Percentiles rank a stretch among this genome's conserved stretches.
Evolutionary conservation across 2,797 vertebrate genomes (phyloP).

Genomic region (Moxostoma hubbsi): DNA sequence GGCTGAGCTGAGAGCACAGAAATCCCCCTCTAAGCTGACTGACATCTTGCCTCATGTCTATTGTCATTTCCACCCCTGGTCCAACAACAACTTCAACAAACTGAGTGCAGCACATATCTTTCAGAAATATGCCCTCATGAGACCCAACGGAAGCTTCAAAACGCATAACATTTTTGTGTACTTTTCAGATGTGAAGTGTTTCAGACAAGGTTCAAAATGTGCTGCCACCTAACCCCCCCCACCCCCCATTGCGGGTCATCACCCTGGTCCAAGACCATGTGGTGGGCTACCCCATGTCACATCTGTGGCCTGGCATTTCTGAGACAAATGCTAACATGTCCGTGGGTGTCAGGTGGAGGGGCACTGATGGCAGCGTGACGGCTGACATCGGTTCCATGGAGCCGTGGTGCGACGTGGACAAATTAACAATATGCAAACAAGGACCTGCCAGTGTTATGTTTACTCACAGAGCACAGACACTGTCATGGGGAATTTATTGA

Average conservation of each 20-base stretch:
- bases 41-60: conserved; percentile 49
- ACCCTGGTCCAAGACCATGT: conserved; percentile 3
- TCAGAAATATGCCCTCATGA: conserved; percentile 38
- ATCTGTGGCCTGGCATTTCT: conserved; percentile 79
- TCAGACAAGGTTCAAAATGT: conserved; percentile 13
- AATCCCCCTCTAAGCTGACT: conserved; percentile 33
- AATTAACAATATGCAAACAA: conserved; percentile 65
- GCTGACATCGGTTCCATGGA: conserved; percentile 45
- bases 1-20: conserved; percentile 11
- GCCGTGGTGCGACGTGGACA: conserved; percentile 26
- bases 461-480: conserved; percentile 57
- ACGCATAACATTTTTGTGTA: conserved; percentile 34
- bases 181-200: conserved; percentile 20
- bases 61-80: conserved; percentile 45
- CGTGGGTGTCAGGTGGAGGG: conserved; percentile 44
- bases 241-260: conserved; percentile 11
- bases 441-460: conserved; percentile 55
- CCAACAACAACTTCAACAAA: conserved; percentile 48
- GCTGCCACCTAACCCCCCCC: conserved; percentile 6
- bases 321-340: conserved; percentile 81
- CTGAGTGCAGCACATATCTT: conserved; percentile 37
- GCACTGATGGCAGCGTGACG: conserved; percentile 35
- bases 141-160: conserved; percentile 13
- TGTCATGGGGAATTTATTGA: conserved; percentile 58
- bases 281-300: conserved; percentile 73